Evolutionary conservation across 35 echinoderm and acorn worm genomes (phyloP).

Genomic region (Diadema setosum): DNA sequence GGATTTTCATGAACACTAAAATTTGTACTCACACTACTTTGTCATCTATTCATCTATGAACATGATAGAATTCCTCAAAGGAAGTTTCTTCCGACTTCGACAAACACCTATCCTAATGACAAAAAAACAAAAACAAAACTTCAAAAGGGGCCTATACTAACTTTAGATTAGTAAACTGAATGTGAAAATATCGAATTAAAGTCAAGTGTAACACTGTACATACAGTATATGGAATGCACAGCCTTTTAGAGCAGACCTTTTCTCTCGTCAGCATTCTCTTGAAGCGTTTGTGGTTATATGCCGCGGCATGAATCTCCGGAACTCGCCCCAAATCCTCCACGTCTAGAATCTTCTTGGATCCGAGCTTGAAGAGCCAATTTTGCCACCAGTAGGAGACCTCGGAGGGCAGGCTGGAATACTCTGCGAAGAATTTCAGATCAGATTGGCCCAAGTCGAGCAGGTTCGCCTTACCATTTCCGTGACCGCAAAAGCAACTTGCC

Average conservation of each 20-base stretch:
- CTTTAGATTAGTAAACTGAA: background rate
- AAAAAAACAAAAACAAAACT: background rate
- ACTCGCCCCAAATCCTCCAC: background rate
- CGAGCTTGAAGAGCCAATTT: background rate
- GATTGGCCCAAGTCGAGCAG: no score
- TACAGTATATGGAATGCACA: background rate
- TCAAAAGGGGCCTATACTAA: background rate
- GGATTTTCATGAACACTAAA: no score
- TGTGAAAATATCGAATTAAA: background rate
- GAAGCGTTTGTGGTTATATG: background rate
- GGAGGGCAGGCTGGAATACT: background rate
- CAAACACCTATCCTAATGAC: background rate
- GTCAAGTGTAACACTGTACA: background rate
- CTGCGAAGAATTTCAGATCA: background rate
- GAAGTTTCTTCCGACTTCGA: background rate
- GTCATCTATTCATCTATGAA: no score
- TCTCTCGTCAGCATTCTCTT: background rate
- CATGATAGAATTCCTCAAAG: no score
- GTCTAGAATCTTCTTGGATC: background rate
- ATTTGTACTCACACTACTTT: no score
- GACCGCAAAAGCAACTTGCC: no score
- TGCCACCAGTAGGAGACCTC: background rate
- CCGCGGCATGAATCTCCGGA: background rate
- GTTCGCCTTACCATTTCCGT: no score
- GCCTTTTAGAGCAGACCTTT: background rate